These are phyloP conservation scores for Rhabdornis inornatus DNA, from an alignment of 2,113 vertebrate species.

Conservation along the genomic window DNA sequence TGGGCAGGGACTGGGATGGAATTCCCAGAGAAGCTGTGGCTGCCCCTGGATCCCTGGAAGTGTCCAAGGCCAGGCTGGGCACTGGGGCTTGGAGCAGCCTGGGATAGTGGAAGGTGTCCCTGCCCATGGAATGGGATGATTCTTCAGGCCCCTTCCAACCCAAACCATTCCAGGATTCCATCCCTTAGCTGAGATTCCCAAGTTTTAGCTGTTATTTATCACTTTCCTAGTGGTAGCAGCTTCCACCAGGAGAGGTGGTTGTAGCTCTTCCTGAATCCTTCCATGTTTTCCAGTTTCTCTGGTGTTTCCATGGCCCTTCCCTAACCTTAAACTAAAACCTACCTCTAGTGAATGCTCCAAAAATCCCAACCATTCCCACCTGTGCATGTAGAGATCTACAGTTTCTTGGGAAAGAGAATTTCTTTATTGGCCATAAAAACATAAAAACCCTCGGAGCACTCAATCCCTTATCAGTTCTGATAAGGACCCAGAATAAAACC, in stretches of 20 bases:
- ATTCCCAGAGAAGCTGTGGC: background rate
- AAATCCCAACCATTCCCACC: background rate
- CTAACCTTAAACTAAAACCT: background rate
- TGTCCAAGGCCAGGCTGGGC: background rate
- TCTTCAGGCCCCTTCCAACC: background rate
- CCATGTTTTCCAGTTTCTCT: rapidly evolving
- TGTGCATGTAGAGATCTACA: background rate
- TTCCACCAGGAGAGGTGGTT: background rate
- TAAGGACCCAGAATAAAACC: background rate
- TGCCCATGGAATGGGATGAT: background rate
- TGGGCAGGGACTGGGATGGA: background rate
- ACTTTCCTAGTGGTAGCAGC: rapidly evolving
- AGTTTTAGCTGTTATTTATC: background rate
- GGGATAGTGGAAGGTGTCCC: rapidly evolving
- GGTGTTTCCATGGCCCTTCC: rapidly evolving
- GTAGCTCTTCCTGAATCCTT: background rate
- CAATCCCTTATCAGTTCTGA: background rate
- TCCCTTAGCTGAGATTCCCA: background rate
- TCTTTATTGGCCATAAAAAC: rapidly evolving
- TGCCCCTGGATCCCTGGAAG: background rate
- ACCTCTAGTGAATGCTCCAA: background rate
- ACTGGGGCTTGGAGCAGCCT: background rate
- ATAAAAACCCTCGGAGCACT: background rate
- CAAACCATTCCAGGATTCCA: background rate
- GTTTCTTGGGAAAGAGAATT: background rate